Evolutionary conservation across 2,113 vertebrate species (phyloP).

Genomic region (Cairina moschata): DNA sequence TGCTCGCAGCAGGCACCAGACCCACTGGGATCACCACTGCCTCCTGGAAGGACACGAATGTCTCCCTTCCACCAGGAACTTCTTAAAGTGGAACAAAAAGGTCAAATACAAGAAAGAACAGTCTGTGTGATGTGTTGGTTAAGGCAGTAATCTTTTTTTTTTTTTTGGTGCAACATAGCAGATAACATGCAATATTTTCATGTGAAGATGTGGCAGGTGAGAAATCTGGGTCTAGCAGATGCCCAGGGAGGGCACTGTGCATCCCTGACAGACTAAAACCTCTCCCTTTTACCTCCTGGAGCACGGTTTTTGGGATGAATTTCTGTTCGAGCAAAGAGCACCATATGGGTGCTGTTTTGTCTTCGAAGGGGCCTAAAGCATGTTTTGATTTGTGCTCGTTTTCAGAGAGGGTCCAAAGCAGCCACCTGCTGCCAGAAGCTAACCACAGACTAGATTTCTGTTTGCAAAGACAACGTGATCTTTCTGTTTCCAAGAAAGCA

Average conservation of each 20-base stretch:
- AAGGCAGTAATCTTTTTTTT: not conserved
- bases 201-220: not conserved
- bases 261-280: not conserved
- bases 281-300: not conserved
- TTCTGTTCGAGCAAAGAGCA: not conserved
- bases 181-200: too few species aligned
- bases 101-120: not conserved
- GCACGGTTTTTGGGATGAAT: not conserved
- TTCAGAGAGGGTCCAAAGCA: not conserved
- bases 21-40: not conserved
- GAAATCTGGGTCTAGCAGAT: not conserved
- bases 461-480: not conserved
- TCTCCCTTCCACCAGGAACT: not conserved
- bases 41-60: not conserved
- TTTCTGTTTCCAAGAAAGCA: not conserved
- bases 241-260: accelerated
- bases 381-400: not conserved
- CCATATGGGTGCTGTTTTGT: accelerated
- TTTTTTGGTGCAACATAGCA: accelerated
- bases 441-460: not conserved
- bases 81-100: not conserved
- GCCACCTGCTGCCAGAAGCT: constrained; percentile 18
- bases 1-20: not conserved
- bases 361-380: accelerated
- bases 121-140: accelerated